phyloP scores from a whole-genome alignment of 2,113 vertebrate species.

The Otis tarda region DNA sequence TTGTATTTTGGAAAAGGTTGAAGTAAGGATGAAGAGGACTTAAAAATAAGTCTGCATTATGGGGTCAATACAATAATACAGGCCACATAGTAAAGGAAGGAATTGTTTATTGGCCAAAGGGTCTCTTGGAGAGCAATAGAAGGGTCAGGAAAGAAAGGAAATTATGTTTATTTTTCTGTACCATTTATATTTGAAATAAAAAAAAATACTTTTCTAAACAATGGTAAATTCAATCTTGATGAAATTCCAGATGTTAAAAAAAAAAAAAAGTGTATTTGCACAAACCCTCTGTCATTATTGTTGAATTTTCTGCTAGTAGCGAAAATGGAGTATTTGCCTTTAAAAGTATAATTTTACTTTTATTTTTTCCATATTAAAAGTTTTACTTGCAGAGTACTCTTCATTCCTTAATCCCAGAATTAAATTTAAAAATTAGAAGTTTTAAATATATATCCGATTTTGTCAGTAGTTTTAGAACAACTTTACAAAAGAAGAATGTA shows the following conservation, averaged over 20 bases:
- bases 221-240: not conserved
- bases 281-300: accelerated
- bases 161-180: not conserved
- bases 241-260: not conserved
- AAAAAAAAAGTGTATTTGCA: not conserved
- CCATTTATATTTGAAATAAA: not conserved
- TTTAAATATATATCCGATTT: not conserved
- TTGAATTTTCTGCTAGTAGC: not conserved
- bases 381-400: not conserved
- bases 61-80: not conserved
- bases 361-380: not conserved
- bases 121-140: not conserved
- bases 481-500: not conserved
- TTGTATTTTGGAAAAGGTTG: not conserved
- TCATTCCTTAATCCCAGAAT: not conserved
- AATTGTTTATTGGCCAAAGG: not conserved
- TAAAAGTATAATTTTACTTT: not conserved
- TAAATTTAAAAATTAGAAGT: not conserved
- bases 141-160: not conserved
- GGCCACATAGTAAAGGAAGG: not conserved
- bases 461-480: not conserved
- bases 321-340: not conserved
- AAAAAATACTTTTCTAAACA: not conserved
- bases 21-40: not conserved
- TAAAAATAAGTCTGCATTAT: not conserved